Conservation (phyloP, 2,888 invertebrate species). For the Netelia inedita region DNA sequence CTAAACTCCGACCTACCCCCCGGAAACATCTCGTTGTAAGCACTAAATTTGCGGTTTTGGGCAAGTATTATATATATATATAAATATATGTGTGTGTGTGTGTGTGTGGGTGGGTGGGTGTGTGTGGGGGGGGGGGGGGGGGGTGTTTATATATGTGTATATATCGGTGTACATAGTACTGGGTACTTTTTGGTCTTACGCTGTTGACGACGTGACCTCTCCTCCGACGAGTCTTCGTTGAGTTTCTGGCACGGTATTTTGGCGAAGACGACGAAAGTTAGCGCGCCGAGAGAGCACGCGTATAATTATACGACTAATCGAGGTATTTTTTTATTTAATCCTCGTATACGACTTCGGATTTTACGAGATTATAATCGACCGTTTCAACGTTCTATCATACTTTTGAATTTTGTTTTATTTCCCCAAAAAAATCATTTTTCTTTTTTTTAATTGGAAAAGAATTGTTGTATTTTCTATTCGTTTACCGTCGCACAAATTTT, state of each 20-base stretch:
- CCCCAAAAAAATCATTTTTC: no score
- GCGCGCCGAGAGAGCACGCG: background rate
- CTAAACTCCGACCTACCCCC: conserved; percentile 36
- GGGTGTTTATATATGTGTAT: background rate
- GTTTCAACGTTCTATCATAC: background rate
- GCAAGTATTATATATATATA: conserved; percentile 26
- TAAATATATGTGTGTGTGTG: no score
- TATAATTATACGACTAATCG: conserved; percentile 32
- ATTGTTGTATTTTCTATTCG: background rate
- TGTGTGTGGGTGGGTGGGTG: no score
- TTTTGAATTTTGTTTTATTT: background rate
- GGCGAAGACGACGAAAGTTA: conserved; percentile 37
- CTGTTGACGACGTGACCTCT: conserved; percentile 56
- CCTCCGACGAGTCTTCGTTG: conserved; percentile 3
- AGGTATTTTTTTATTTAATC: background rate
- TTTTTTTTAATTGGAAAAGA: no score
- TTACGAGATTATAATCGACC: background rate
- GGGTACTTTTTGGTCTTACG: conserved; percentile 36
- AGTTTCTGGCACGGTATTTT: conserved; percentile 23
- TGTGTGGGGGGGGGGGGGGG: no score
- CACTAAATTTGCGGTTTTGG: conserved; percentile 64
- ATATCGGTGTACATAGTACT: background rate
- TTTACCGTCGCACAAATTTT: background rate
- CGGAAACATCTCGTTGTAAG: conserved; percentile 59
- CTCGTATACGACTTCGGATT: background rate